Evolutionary conservation across 1,140 invertebrate species (phyloP).

Genomic region (Psilanteris sp.): DNA sequence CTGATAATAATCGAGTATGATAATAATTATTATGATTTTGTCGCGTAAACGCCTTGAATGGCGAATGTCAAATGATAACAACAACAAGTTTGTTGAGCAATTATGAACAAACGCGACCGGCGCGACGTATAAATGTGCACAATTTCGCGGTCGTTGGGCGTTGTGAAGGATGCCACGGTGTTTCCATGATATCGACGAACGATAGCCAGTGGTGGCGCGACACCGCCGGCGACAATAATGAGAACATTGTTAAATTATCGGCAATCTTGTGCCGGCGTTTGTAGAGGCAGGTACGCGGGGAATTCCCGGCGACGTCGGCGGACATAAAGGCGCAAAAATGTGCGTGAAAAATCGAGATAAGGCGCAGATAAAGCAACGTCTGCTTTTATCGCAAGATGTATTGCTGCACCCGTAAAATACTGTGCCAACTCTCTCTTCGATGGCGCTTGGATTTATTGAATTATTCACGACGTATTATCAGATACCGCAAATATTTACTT

Average conservation of each 20-base stretch:
- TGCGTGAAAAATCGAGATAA: slow-evolving; percentile 49
- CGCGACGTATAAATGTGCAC: background rate
- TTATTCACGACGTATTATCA: slow-evolving; percentile 50
- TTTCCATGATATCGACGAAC: slow-evolving; percentile 29
- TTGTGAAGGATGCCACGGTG: slow-evolving; percentile 19
- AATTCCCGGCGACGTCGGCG: slow-evolving; percentile 55
- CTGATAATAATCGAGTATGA: no score
- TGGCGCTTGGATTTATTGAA: slow-evolving; percentile 52
- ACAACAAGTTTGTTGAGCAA: no score
- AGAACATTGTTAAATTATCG: slow-evolving; percentile 62
- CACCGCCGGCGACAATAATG: slow-evolving; percentile 54
- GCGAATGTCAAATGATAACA: no score
- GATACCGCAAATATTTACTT: slow-evolving; percentile 52
- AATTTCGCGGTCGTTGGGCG: slow-evolving; percentile 1
- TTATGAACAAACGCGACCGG: no score
- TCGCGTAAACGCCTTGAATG: no score
- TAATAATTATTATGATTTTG: no score
- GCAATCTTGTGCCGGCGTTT: slow-evolving; percentile 42
- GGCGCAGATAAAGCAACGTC: slow-evolving; percentile 34
- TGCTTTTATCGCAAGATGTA: slow-evolving; percentile 50
- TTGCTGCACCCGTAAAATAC: slow-evolving; percentile 55
- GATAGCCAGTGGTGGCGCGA: slow-evolving; percentile 40
- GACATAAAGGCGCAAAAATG: slow-evolving; percentile 50
- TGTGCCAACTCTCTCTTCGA: slow-evolving; percentile 48
- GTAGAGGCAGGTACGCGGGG: slow-evolving; percentile 44